Evolutionary conservation across 2,888 invertebrate species (phyloP).

Genomic region (Spisula subtruncata): DNA sequence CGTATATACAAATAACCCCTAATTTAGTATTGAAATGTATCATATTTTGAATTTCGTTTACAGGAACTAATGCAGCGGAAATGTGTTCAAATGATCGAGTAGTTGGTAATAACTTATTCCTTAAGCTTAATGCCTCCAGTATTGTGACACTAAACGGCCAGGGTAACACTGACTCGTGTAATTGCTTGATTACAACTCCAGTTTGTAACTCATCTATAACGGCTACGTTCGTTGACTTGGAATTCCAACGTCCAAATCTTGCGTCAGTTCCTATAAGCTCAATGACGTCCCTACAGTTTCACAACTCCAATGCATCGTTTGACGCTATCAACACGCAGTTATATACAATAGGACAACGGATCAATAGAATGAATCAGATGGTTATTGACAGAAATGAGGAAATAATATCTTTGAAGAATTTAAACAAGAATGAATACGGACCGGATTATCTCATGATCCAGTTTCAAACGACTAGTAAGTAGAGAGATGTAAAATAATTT

Average conservation of each 20-base stretch:
- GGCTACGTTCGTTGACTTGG: conserved; percentile 33
- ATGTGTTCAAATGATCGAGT: conserved; percentile 17
- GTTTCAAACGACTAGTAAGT: conserved; percentile 21
- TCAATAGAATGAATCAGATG: conserved; percentile 4
- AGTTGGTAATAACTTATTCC: conserved; percentile 19
- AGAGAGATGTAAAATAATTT: background rate
- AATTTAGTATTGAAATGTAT: too few relatives aligned
- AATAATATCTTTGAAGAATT: conserved; percentile 33
- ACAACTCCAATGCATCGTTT: conserved; percentile 13
- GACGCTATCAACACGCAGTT: conserved; percentile 8
- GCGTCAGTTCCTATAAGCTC: background rate
- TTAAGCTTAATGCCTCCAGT: conserved; percentile 26
- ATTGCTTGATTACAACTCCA: conserved; percentile 16
- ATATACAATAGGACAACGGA: background rate
- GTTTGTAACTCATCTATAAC: background rate
- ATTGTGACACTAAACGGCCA: background rate
- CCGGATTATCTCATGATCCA: conserved; percentile 29
- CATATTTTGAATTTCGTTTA: background rate
- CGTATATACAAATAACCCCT: too few relatives aligned
- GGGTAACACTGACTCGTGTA: background rate
- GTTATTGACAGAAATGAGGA: background rate
- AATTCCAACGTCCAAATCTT: background rate
- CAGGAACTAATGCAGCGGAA: background rate
- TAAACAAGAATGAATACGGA: background rate
- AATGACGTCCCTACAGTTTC: background rate